phyloP scores from a whole-genome alignment of 37 sponge, comb jelly and placozoan genomes.

The Crambe crambe region DNA sequence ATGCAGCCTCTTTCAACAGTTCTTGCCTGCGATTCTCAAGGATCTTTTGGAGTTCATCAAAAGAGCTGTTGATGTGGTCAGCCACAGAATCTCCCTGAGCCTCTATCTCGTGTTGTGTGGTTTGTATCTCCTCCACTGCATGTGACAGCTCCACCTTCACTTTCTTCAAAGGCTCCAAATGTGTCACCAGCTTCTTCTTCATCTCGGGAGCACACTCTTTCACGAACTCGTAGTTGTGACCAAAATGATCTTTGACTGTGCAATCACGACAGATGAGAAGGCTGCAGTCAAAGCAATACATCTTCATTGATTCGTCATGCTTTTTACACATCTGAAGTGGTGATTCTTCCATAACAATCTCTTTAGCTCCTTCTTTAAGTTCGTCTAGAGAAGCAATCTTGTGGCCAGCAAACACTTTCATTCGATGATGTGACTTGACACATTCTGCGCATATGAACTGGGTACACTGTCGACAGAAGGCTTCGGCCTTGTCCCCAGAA shows the following conservation, averaged over 20 bases:
- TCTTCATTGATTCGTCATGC: constrained; percentile 30
- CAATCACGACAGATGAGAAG: constrained; percentile 43
- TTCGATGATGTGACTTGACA: constrained; percentile 6
- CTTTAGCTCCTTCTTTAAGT: constrained; percentile 31
- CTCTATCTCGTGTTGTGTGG: no score
- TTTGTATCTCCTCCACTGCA: constrained; percentile 10
- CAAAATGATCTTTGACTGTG: constrained; percentile 14
- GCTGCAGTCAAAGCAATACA: constrained; percentile 41
- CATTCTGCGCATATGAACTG: constrained; percentile 33
- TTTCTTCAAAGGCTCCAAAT: not conserved
- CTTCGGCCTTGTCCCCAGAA: not conserved
- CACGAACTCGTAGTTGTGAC: constrained; percentile 26
- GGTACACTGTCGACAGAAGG: constrained; percentile 37
- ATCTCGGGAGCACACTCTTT: constrained; percentile 13
- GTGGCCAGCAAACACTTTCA: constrained; percentile 26
- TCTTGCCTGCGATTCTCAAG: constrained; percentile 5
- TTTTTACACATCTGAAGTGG: constrained; percentile 9
- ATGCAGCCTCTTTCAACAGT: constrained; percentile 3
- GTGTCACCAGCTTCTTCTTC: constrained; percentile 8
- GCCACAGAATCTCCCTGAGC: not conserved
- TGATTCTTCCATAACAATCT: not conserved
- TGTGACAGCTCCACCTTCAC: not conserved
- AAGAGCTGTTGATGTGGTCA: constrained; percentile 4
- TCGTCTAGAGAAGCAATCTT: constrained; percentile 13
- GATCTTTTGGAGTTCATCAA: constrained; percentile 17